Evolutionary conservation across 2,797 vertebrate species (phyloP), one percentile per base, ranked within the genome.

Genomic region (Myotis daubentonii): DNA sequence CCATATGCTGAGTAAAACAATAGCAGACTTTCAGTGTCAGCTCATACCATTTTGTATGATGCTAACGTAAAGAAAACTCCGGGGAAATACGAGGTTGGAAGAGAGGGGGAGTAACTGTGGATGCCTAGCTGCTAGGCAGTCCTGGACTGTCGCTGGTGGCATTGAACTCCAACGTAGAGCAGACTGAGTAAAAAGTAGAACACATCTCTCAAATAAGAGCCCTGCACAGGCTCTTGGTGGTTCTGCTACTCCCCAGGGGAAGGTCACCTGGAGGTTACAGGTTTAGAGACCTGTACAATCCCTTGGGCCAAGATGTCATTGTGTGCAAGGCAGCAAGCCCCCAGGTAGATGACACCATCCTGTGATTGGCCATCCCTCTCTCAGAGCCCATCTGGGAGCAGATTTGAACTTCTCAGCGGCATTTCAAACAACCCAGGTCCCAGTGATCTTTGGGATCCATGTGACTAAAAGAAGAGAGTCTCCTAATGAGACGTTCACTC

Each of bases 241-340:
- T 13, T 89, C 76, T 93, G 19, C 57, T 89, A 16, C 76, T 90
- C 83, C 89, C 72, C 30, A 92, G 38, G 11, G 28, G 66, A 90
- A 76, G 49, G 30, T 82, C 79, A 57, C 38, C 19, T 86, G 28
- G 33, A 76, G 60, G 44, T 76, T 57, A 47, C 12, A n/a, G 6
- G 36, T 65, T 72, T 76, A 81, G 30, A 74, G 71, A 93, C 5
- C 38, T 72, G 36, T 44, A 51, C 16, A 82, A 44, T 30, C 25
- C 13, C 2, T 6, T 23, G 28, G 51, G 41, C 75, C 4, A 19
- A 94, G 78, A 82, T 44, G 28, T 38, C 81, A 82, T 8, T 36
- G 72, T 2, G 3, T 6, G 6, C 22, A 70, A 33, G 9, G 36
- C 22, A 87, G 47, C 33, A 80, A 84, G 47, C 44, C 2, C 55